Evolutionary conservation across 2,888 invertebrate genomes (phyloP).

Genomic region (Andrena haemorrhoa): DNA sequence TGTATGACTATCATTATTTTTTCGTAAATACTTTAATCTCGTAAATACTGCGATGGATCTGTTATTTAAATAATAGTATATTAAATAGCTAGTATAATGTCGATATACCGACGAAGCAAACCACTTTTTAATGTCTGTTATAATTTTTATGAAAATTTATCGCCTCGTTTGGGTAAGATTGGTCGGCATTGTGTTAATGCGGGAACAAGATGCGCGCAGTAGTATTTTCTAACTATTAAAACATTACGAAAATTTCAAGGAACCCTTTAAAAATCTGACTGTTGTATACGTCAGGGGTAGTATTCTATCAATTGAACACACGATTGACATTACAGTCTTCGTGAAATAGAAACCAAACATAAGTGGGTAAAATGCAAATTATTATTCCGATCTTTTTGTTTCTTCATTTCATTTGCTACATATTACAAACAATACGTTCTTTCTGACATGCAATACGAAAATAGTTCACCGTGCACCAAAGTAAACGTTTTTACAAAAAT

Average conservation of each 20-base stretch:
- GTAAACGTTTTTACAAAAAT: constrained; percentile 7
- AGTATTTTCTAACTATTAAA: background rate
- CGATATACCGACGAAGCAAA: background rate
- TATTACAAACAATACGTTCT: background rate
- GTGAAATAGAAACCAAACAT: constrained; percentile 20
- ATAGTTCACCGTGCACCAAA: background rate
- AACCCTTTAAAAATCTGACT: background rate
- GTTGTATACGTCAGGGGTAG: constrained; percentile 13
- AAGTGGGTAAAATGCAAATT: constrained; percentile 16
- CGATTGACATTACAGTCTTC: constrained; percentile 25
- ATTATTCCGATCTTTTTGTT: background rate
- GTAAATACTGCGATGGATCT: background rate
- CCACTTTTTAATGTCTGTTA: background rate
- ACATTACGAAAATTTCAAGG: background rate
- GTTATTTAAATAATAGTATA: background rate
- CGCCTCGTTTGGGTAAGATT: background rate
- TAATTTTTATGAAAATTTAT: background rate
- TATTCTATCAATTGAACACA: constrained; percentile 35
- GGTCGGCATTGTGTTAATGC: background rate
- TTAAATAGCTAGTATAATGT: background rate
- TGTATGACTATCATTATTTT: background rate
- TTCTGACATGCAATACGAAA: background rate
- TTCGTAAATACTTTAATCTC: background rate
- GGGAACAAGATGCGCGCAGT: background rate
- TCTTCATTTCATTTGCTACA: background rate